Conservation (phyloP, 2,797 vertebrate genomes). For the Onychomys torridus region DNA sequence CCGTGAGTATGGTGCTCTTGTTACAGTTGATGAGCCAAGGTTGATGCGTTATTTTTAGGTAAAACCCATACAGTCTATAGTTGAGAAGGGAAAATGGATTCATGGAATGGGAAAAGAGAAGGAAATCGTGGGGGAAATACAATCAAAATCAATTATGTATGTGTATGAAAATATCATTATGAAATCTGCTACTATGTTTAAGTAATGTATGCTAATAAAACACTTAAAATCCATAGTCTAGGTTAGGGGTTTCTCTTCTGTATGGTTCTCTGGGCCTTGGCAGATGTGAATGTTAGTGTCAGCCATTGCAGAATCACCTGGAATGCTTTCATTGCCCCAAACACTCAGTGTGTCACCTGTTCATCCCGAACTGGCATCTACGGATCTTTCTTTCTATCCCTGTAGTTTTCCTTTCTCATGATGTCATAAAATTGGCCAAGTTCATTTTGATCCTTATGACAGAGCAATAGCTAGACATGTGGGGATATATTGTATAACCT, state of each 20-base stretch:
- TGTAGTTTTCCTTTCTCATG: slow-evolving; percentile 44
- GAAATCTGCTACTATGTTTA: neutral
- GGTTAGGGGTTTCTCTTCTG: neutral
- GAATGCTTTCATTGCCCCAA: neutral
- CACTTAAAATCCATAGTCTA: neutral
- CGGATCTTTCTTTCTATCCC: neutral
- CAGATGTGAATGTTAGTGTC: neutral
- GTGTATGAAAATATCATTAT: neutral
- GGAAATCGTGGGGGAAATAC: neutral
- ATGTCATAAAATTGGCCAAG: neutral
- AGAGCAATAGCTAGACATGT: neutral
- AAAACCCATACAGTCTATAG: neutral
- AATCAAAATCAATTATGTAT: neutral
- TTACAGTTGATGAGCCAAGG: neutral
- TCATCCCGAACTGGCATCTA: neutral
- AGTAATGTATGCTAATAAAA: neutral
- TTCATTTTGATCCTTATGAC: slow-evolving; percentile 44
- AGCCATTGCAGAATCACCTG: neutral
- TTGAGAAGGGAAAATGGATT: neutral
- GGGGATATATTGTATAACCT: no score
- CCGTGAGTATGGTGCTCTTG: neutral
- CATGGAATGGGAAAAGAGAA: neutral
- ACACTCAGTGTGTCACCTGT: neutral
- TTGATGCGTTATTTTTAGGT: neutral
- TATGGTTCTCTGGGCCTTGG: neutral